These are phyloP conservation scores for Neotragus moschatus DNA, from an alignment of 2,113 vertebrate genomes.

Conservation along the genomic window DNA sequence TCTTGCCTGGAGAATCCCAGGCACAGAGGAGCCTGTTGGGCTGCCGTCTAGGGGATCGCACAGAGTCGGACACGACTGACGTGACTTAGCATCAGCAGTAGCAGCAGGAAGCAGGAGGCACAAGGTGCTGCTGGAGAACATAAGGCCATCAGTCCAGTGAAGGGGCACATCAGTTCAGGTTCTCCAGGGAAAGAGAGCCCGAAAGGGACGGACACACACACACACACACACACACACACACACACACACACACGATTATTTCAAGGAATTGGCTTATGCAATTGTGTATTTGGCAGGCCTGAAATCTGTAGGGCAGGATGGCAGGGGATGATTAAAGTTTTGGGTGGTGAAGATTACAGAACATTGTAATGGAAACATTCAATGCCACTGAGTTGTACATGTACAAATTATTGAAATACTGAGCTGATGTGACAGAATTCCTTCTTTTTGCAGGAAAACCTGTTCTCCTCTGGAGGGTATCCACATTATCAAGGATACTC, in stretches of 20 bases:
- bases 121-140: no score
- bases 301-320: background rate
- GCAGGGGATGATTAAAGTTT: background rate
- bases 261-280: background rate
- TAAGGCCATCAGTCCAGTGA: no score
- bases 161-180: no score
- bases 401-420: background rate
- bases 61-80: no score
- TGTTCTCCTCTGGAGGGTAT: background rate
- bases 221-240: no score
- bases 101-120: no score
- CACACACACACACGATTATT: background rate
- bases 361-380: background rate
- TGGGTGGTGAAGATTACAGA: background rate
- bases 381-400: background rate
- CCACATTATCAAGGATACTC: background rate
- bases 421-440: background rate
- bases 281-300: background rate
- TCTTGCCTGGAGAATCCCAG: no score
- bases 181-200: no score
- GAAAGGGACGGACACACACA: background rate
- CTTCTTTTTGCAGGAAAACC: background rate
- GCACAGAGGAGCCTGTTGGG: no score
- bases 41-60: rapidly evolving
- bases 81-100: no score